Evolutionary conservation across 2,113 vertebrate genomes (phyloP).

Genomic region (Datnioides undecimradiatus): DNA sequence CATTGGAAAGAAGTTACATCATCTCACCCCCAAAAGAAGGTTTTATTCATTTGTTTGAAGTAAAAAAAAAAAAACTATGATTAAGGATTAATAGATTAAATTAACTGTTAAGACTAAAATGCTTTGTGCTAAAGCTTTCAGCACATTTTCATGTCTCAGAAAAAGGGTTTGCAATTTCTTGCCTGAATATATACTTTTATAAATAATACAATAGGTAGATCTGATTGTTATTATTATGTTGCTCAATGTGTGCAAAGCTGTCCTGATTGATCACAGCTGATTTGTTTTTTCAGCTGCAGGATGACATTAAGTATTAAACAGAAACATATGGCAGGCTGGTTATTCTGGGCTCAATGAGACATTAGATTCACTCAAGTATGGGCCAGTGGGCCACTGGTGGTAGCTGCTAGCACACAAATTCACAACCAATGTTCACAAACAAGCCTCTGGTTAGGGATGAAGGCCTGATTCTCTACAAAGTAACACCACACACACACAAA

Average conservation of each 20-base stretch:
- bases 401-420: constrained; percentile 19
- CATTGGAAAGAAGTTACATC: constrained; percentile 7
- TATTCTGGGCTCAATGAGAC: constrained; percentile 35
- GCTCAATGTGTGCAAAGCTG: constrained; percentile 3
- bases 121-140: not conserved
- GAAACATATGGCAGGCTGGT: constrained; percentile 28
- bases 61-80: not conserved
- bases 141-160: not conserved
- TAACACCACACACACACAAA: not conserved
- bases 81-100: not conserved
- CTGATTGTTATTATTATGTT: not conserved
- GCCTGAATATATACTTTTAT: not conserved
- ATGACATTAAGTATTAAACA: constrained; percentile 25
- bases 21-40: not conserved
- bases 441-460: constrained; percentile 1
- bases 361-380: constrained; percentile 21
- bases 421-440: constrained; percentile 24
- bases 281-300: constrained; percentile 9
- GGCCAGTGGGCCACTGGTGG: not conserved
- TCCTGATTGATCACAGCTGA: constrained; percentile 11
- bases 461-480: not conserved
- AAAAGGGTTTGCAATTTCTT: not conserved
- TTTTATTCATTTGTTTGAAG: constrained; percentile 6
- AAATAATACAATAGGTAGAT: not conserved
- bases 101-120: not conserved